A percentile compares a stretch with the other conserved stretches of the same genome.
Evolutionary conservation across 2,113 vertebrate genomes (phyloP).

Genomic region (Lathamus discolor): DNA sequence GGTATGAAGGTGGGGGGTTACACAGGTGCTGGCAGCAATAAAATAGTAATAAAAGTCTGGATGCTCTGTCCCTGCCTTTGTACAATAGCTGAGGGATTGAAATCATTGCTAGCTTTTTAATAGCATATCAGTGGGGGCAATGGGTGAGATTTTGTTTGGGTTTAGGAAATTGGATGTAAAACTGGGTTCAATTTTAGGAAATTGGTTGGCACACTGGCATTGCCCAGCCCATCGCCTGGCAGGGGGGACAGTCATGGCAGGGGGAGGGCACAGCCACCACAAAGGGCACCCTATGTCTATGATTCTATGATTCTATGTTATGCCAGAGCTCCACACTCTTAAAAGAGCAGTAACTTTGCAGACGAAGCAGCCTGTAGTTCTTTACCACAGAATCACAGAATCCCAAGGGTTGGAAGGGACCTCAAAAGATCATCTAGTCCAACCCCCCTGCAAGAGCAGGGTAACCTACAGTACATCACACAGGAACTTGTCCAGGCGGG

Average conservation of each 20-base stretch:
- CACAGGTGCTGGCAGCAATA: rapidly evolving
- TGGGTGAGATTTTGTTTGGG: not conserved
- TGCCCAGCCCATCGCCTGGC: not conserved
- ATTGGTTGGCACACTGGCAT: not conserved
- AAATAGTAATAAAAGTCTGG: conserved; percentile 69
- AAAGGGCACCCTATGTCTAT: rapidly evolving
- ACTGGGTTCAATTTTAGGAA: not conserved
- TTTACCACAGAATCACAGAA: not conserved
- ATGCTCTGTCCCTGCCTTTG: not conserved
- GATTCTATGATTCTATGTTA: too few species aligned
- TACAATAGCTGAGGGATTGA: not conserved
- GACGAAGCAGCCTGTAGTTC: not conserved
- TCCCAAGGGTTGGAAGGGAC: too few species aligned
- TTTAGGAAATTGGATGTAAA: not conserved
- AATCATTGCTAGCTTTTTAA: not conserved
- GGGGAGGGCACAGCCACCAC: not conserved
- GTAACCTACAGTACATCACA: too few species aligned
- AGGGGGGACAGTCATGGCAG: not conserved
- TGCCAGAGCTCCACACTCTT: too few species aligned
- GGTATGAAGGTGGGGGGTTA: too few species aligned
- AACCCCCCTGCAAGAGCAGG: too few species aligned
- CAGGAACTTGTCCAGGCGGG: too few species aligned
- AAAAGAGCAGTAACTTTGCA: not conserved
- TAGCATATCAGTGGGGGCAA: not conserved
- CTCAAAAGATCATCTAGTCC: too few species aligned